Percentiles rank a stretch among this genome's conserved stretches.
These are phyloP conservation scores for Drosophila sturtevanti DNA, from an alignment of 1,140 invertebrate genomes.

Conservation along the genomic window DNA sequence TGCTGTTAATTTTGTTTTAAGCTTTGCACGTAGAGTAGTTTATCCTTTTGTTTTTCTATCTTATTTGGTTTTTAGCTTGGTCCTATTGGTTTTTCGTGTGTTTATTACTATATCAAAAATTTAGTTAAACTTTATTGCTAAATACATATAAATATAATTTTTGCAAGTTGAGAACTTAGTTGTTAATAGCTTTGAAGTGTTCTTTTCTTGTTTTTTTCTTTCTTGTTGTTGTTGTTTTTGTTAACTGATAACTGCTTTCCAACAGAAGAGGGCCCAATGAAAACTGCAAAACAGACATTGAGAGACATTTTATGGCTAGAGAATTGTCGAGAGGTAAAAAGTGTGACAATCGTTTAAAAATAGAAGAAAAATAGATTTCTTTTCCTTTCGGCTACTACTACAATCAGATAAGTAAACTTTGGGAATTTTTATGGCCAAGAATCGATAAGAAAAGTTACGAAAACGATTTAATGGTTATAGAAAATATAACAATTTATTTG, in stretches of 20 bases:
- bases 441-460: neutral
- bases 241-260: constrained; percentile 74
- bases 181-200: constrained; percentile 22
- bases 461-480: neutral
- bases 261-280: constrained; percentile 32
- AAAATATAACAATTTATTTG: constrained; percentile 1
- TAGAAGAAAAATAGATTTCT: neutral
- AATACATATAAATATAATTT: constrained; percentile 42
- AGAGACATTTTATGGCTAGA: neutral
- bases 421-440: neutral
- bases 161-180: constrained; percentile 52
- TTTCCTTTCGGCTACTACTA: neutral
- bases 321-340: neutral
- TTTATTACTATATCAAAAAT: constrained; percentile 34
- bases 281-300: constrained; percentile 47
- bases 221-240: no score
- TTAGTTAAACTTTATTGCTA: constrained; percentile 66
- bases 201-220: no score
- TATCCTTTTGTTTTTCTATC: neutral
- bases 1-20: constrained; percentile 39
- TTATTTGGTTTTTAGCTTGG: constrained; percentile 58
- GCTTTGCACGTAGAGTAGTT: constrained; percentile 34
- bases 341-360: neutral
- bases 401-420: neutral
- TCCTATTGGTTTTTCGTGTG: constrained; percentile 67